Percentiles rank a stretch among this genome's conserved stretches.
Conservation (phyloP, 2,113 vertebrate genomes). For the Eurystomus gularis region DNA sequence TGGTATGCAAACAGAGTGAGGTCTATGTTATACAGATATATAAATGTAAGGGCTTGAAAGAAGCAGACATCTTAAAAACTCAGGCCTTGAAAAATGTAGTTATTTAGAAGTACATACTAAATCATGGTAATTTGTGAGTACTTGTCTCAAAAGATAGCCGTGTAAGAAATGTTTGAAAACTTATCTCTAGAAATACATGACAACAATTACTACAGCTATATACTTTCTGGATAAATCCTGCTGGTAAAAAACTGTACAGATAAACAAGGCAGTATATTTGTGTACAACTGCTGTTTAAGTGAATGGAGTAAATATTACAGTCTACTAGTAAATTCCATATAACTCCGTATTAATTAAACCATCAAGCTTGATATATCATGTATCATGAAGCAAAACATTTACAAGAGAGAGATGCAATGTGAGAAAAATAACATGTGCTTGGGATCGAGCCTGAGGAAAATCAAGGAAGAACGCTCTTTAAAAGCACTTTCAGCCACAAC, state of each 20-base stretch:
- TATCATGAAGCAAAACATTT: not conserved
- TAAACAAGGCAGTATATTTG: slow-evolving; percentile 51
- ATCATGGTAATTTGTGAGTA: slow-evolving; percentile 20
- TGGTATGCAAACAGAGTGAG: not conserved
- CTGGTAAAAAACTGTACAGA: not conserved
- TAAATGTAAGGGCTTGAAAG: not conserved
- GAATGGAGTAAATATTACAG: slow-evolving; percentile 6
- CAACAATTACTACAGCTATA: slow-evolving; percentile 24
- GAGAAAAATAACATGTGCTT: not conserved
- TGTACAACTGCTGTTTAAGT: not conserved
- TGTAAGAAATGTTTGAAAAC: slow-evolving; percentile 15
- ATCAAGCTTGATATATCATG: not conserved
- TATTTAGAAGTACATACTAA: slow-evolving; percentile 1
- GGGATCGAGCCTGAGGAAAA: not conserved
- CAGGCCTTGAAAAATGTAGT: not conserved
- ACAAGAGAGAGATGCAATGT: not conserved
- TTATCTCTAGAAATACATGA: slow-evolving; percentile 18
- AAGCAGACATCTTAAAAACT: slow-evolving; percentile 8
- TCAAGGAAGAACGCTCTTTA: not conserved
- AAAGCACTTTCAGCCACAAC: not conserved
- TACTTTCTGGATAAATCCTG: not conserved
- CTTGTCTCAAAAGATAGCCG: slow-evolving; percentile 2
- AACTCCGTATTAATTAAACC: not conserved
- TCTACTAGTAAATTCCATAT: slow-evolving; percentile 17
- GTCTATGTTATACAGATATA: not conserved